Conservation (phyloP, 2,113 vertebrate genomes). For the Myanophis thanlyinensis region DNA sequence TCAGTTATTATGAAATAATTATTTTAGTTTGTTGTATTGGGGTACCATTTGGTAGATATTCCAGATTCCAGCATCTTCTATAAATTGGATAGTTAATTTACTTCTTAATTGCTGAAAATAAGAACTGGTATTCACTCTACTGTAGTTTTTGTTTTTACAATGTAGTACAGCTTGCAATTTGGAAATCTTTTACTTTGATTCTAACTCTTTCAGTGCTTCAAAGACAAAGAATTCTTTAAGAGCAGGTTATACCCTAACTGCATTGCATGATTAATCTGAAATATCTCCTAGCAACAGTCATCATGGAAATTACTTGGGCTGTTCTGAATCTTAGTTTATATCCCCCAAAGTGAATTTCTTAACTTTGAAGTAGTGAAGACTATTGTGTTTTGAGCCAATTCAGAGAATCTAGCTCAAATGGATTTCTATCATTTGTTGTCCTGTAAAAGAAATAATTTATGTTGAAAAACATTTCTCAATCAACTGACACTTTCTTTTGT, state of each 20-base stretch:
- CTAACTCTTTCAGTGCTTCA: neutral
- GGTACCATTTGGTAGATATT: constrained; percentile 20
- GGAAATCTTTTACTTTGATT: neutral
- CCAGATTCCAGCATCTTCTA: constrained; percentile 22
- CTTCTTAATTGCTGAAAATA: constrained; percentile 13
- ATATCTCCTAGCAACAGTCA: neutral
- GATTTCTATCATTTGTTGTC: neutral
- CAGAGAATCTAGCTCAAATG: neutral
- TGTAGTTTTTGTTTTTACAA: constrained; percentile 1
- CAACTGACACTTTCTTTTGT: neutral
- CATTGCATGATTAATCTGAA: constrained; percentile 18
- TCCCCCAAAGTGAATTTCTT: neutral
- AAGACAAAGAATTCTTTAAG: neutral
- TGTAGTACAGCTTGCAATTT: neutral
- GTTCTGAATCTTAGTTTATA: constrained; percentile 1
- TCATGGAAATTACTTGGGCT: neutral
- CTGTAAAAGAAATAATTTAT: neutral
- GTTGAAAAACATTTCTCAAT: neutral
- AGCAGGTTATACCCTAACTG: neutral
- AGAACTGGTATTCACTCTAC: constrained; percentile 34
- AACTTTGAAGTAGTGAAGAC: neutral
- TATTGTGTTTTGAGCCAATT: neutral
- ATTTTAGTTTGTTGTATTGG: neutral
- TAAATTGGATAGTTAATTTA: constrained; percentile 22
- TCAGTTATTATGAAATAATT: constrained; percentile 7